Evolutionary conservation across 2,888 invertebrate genomes (phyloP).

Genomic region (Adela reaumurella): DNA sequence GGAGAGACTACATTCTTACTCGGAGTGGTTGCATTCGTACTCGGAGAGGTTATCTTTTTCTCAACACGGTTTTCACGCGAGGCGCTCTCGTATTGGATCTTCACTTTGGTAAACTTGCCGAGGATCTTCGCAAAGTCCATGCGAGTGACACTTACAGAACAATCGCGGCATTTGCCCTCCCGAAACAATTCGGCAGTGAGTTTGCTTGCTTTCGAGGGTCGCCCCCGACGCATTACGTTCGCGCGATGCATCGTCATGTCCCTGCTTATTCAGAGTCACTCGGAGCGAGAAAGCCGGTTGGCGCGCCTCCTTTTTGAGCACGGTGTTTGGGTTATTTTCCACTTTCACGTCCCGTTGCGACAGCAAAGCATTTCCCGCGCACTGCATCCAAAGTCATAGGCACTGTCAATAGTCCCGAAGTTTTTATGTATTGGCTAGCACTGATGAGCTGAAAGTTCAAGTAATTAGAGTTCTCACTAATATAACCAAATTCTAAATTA

Average conservation of each 20-base stretch:
- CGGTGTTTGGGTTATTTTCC: background rate
- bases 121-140: conserved; percentile 51
- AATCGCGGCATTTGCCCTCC: conserved; percentile 44
- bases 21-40: conserved; percentile 23
- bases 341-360: background rate
- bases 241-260: background rate
- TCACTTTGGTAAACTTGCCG: conserved; percentile 49
- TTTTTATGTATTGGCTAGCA: no score
- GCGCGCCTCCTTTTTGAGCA: no score
- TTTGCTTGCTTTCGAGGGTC: conserved; percentile 2
- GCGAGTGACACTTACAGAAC: conserved; percentile 39
- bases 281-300: no score
- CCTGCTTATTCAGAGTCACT: background rate
- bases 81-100: conserved; percentile 44
- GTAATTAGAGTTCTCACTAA: no score
- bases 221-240: background rate
- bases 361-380: conserved; percentile 46
- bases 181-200: conserved; percentile 32
- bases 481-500: no score
- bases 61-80: conserved; percentile 21
- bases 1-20: conserved; percentile 17
- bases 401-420: background rate
- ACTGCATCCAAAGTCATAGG: conserved; percentile 17
- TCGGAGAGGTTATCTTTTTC: conserved; percentile 17
- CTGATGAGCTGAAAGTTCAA: no score